Evolutionary conservation across 2,113 vertebrate genomes (phyloP).

Genomic region (Grantiella picta): DNA sequence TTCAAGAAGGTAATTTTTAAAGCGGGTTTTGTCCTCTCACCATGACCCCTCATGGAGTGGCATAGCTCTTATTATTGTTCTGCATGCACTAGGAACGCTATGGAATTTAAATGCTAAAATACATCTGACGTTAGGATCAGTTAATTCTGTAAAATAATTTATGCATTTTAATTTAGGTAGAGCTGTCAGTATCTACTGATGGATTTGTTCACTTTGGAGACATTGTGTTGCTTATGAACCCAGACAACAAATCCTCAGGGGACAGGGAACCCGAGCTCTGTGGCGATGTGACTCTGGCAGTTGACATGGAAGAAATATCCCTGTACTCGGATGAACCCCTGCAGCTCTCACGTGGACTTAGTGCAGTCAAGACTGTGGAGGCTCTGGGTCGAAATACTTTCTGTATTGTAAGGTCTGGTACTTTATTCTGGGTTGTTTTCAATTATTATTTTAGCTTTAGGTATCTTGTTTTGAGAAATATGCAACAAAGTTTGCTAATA

Average conservation of each 20-base stretch:
- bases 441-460: neutral
- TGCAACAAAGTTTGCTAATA: neutral
- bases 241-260: neutral
- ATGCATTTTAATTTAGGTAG: conserved; percentile 61
- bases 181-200: conserved; percentile 76
- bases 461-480: neutral
- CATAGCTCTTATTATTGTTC: neutral
- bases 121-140: neutral
- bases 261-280: neutral
- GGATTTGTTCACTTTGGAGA: conserved; percentile 84
- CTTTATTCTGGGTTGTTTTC: neutral
- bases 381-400: conserved; percentile 80
- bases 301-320: conserved; percentile 69
- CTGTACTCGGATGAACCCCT: neutral
- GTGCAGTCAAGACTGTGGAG: conserved; percentile 24
- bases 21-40: neutral
- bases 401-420: conserved; percentile 76
- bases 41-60: rapidly evolving
- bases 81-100: neutral
- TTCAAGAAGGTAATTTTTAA: conserved; percentile 75
- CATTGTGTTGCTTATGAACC: conserved; percentile 81
- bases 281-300: conserved; percentile 61
- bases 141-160: neutral
- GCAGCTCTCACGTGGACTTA: conserved; percentile 72
- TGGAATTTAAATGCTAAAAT: neutral